These are phyloP conservation scores for Mycteria americana DNA, from an alignment of 2,797 vertebrate genomes.

Conservation along the genomic window DNA sequence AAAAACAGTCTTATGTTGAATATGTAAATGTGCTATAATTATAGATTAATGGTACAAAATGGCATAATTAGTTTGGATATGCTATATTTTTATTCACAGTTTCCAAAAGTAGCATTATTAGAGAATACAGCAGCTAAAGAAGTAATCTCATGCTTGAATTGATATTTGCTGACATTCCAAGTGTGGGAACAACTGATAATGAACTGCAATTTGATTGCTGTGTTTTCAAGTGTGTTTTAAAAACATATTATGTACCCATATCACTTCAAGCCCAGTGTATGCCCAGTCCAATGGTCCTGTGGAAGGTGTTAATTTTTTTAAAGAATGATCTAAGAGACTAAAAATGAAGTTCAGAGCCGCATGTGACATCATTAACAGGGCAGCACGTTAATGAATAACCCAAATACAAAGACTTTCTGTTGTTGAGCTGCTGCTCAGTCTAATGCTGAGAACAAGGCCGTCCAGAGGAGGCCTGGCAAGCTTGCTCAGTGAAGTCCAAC, in stretches of 20 bases:
- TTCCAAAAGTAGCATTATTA: not conserved
- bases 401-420: not conserved
- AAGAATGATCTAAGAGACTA: not conserved
- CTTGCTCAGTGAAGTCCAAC: not conserved
- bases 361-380: not conserved
- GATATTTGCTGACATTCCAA: not conserved
- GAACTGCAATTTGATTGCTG: not conserved
- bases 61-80: not conserved
- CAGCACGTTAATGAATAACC: not conserved
- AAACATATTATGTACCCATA: not conserved
- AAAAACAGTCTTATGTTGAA: not conserved
- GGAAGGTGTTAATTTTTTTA: not conserved
- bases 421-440: not conserved
- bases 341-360: not conserved
- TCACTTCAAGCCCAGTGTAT: not conserved
- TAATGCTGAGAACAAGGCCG: not conserved
- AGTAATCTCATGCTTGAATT: constrained; percentile 13
- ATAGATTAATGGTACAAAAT: constrained; percentile 24
- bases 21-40: constrained; percentile 10
- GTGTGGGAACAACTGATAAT: not conserved
- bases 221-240: not conserved
- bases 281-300: not conserved
- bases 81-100: not conserved
- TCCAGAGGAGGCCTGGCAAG: not conserved
- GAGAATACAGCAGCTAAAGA: constrained; percentile 11